Conservation (phyloP, 2,113 vertebrate genomes). For the Carlito syrichta region DNA sequence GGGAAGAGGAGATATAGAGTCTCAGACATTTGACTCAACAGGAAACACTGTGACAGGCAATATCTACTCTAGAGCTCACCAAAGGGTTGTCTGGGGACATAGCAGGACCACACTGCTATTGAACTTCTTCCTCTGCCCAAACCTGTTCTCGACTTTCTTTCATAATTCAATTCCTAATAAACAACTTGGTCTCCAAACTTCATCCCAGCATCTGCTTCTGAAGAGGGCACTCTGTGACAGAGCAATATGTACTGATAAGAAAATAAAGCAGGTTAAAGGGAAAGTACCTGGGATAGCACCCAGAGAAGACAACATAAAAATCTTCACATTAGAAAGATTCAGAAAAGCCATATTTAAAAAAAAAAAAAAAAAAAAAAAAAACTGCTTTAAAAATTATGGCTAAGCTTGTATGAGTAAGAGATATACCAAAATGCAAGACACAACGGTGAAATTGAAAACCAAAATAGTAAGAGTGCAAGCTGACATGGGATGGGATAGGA, state of each 20-base stretch:
- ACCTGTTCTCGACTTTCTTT: not conserved
- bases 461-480: not conserved
- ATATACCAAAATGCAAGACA: not conserved
- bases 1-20: not conserved
- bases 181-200: not conserved
- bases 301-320: not conserved
- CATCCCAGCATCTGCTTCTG: not conserved
- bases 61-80: not conserved
- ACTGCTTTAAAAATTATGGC: not conserved
- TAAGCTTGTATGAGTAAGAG: not conserved
- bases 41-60: not conserved
- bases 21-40: not conserved
- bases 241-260: not conserved
- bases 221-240: not conserved
- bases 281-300: not conserved
- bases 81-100: accelerated
- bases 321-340: not conserved
- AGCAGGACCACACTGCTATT: not conserved
- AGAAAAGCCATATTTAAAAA: not conserved
- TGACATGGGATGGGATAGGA: not conserved
- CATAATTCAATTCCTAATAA: not conserved
- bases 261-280: not conserved
- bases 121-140: not conserved
- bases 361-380: not conserved
- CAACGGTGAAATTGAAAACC: not conserved